Base-by-base conservation (phyloP, 2,113 vertebrate genomes). In the Probosciger aterrimus region DNA sequence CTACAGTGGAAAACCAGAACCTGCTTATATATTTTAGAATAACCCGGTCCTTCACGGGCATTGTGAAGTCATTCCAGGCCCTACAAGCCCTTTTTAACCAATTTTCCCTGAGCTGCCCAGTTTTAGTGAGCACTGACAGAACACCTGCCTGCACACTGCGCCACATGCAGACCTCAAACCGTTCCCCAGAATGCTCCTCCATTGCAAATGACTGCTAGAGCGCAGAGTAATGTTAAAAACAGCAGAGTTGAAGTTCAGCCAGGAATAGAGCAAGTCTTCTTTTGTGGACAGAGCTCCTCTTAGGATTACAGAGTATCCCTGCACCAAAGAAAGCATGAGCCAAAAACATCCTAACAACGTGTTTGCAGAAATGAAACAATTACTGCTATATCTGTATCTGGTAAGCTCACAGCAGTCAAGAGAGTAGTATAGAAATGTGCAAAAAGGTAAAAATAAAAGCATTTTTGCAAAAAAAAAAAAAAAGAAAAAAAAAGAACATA, bases 1-100 rank as follows among this genome's bases (percentile, higher is more conserved):
- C 96, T 97, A 94, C 70, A 97, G 93, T 86, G 96, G 95, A 97
- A 97, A 98, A 97, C 97, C 97, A 97, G 96, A 96, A 96, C 97
- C 97, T 97, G 96, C 96, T 97, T 96, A 97, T 93, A 95, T 94
- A 97, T 94, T 93, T 95, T 92, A 97, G 97, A 98, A 96, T 95
- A 95, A 96, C 82, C 94, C 1, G 41, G 87, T 95, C 91, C 95
- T 97, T 96, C 96, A 95, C 59, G 84, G 92, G 95, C 79, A 86
- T 96, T 92, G 80, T 93, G 97, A 97, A 97, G 97, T 96, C 96
- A 97, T 94, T 86, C 85, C 96, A 97, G 97, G 97, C 91, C 95
- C 96, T 98, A 95, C 79, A 84, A 96, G 93, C 85, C 90, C 55
- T 95, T 97, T 97, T 96, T 39, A 93, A 96, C 70, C 80, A 50